Evolutionary conservation across 2,113 vertebrate species (phyloP).

Genomic region (Phaethornis superciliosus): DNA sequence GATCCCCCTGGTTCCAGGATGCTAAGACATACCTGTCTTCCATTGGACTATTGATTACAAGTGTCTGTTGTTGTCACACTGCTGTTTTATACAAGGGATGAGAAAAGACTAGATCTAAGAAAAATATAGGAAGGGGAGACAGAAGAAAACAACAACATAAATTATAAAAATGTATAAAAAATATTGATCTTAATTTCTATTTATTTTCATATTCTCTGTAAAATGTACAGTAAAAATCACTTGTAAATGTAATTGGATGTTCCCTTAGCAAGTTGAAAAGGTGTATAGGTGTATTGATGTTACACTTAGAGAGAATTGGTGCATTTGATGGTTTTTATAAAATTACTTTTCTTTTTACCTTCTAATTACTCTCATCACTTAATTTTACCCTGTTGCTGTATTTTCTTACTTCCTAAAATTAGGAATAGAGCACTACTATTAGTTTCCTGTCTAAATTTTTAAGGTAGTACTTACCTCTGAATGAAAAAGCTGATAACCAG

Average conservation of each 20-base stretch:
- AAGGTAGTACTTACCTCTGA: not conserved
- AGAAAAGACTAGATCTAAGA: not conserved
- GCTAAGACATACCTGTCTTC: not conserved
- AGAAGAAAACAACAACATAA: not conserved
- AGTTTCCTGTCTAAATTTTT: not conserved
- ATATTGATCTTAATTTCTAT: not conserved
- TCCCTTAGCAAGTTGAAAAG: not conserved
- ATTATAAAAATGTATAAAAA: not conserved
- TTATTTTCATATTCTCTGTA: not conserved
- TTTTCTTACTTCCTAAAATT: not conserved
- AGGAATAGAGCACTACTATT: not conserved
- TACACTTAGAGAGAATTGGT: not conserved
- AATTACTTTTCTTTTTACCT: not conserved
- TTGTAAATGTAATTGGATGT: not conserved
- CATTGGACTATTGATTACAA: not conserved
- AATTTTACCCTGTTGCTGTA: not conserved
- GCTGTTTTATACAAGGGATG: not conserved
- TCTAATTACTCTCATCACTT: not conserved
- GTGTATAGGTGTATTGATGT: not conserved
- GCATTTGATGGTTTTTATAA: not conserved
- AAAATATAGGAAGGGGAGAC: not conserved
- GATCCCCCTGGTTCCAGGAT: not conserved
- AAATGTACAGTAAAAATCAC: not conserved
- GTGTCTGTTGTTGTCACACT: not conserved
- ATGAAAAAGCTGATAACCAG: not conserved